Evolutionary conservation across 2,113 vertebrate species (phyloP), one percentile per base, ranked within the genome.

Genomic region (Oryzias curvinotus): DNA sequence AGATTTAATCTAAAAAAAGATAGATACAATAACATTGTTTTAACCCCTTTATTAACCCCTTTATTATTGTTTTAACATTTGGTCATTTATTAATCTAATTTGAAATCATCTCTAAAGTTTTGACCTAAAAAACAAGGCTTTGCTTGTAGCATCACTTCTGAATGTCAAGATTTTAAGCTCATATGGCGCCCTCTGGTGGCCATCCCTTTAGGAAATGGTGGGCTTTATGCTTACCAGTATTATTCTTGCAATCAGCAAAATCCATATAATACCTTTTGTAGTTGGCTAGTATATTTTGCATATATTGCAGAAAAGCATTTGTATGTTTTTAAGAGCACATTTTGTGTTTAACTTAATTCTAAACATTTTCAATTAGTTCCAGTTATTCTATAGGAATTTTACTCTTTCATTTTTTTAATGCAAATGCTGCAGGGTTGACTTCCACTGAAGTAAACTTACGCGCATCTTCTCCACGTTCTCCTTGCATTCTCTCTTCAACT

Each of bases 401-500:
- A 7, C 30, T 10, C 30, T 36, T 36, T 36, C 1, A 36, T 36
- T 36, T 36, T 8, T 28, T 30, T 30, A 5, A 16, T 17, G 16
- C 17, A 47, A 47, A 30, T 5, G 5, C 16, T 21, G 45, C 23
- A 36, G 7, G 5, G 12, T 46, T 17, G 5, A n/a, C 23, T 28
- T 13, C 17, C 8, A 1, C 14, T 13, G 5, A 8, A 54, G 5
- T 52, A 3, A 41, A 76, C 75, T 87, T 92, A 98, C 97, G 77
- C 95, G 94, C 65, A 96, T 84, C 52, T 87, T 84, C 61, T 88
- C 86, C 75, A 85, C 50, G 6, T 83, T 80, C 60, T 88, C 86
- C 50, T 85, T 88, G 71, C 82, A 81, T 42, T 88, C 77, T 53
- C 82, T 80, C 66, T 88, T 85, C 17, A 86, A 76, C 62, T 84